Percentiles rank a stretch among this genome's conserved stretches.
These are phyloP conservation scores for Perca fluviatilis DNA, from an alignment of 2,113 vertebrate genomes.

Conservation along the genomic window DNA sequence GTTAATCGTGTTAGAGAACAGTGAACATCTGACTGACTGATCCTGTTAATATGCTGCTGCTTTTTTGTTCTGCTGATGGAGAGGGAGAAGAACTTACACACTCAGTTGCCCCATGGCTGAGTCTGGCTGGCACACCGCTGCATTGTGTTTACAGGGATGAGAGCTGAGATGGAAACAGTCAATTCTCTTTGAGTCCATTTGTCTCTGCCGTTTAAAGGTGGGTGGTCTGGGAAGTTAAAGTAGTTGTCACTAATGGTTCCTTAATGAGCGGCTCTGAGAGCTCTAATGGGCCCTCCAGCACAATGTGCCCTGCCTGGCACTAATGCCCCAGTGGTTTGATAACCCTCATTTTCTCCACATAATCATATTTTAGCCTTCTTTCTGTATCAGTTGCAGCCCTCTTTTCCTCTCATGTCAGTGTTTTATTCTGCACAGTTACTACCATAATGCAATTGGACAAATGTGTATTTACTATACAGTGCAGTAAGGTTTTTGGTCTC, in stretches of 20 bases:
- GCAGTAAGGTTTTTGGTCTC: not conserved
- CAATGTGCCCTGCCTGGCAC: constrained; percentile 56
- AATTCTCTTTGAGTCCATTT: constrained; percentile 53
- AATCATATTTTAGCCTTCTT: constrained; percentile 65
- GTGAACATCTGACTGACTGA: constrained; percentile 57
- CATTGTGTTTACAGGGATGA: constrained; percentile 49
- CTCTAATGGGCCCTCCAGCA: constrained; percentile 69
- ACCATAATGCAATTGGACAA: constrained; percentile 21
- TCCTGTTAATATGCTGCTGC: constrained; percentile 59
- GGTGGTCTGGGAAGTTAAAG: constrained; percentile 72
- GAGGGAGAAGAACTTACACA: constrained; percentile 22
- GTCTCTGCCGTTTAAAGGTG: constrained; percentile 69
- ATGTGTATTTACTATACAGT: constrained; percentile 23
- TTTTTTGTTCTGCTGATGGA: constrained; percentile 55
- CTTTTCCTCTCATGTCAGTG: constrained; percentile 11
- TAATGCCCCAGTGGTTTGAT: constrained; percentile 69
- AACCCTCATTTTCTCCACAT: constrained; percentile 52
- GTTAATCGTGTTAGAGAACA: constrained; percentile 67
- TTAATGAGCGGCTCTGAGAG: constrained; percentile 67
- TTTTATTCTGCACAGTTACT: constrained; percentile 8
- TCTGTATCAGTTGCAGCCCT: constrained; percentile 23
- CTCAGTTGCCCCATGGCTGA: not conserved
- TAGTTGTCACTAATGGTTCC: constrained; percentile 71
- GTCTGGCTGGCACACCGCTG: constrained; percentile 57
- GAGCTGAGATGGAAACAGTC: constrained; percentile 24